Conservation (phyloP, 2,888 invertebrate genomes). For the Lasioglossum marginatum region DNA sequence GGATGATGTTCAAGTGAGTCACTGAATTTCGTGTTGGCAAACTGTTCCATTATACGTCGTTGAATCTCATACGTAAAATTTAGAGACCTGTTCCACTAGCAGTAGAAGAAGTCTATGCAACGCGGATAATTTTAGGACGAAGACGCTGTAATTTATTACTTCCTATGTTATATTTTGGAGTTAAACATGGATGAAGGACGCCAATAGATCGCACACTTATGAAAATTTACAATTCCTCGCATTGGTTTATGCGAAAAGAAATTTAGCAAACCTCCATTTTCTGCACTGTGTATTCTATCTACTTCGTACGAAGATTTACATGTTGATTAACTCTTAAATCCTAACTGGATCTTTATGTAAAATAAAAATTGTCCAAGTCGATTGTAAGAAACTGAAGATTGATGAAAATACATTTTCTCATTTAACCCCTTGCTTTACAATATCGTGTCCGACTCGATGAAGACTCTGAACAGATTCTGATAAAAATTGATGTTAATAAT, state of each 20-base stretch:
- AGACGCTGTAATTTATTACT: neutral
- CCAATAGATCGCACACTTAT: neutral
- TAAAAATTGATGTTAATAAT: too few relatives aligned
- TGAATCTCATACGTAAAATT: neutral
- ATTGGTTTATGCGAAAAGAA: neutral
- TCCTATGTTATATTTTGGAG: neutral
- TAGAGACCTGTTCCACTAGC: neutral
- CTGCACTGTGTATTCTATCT: neutral
- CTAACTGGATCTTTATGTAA: too few relatives aligned
- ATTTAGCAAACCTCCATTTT: too few relatives aligned
- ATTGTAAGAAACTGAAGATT: too few relatives aligned
- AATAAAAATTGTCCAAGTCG: too few relatives aligned
- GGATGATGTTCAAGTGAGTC: slow-evolving; percentile 12
- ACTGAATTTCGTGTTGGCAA: slow-evolving; percentile 19
- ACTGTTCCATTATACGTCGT: slow-evolving; percentile 12
- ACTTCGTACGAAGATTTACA: neutral
- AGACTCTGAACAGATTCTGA: too few relatives aligned
- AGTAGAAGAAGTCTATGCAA: neutral
- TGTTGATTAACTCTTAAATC: neutral
- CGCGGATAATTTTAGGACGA: slow-evolving; percentile 1
- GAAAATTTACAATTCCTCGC: neutral
- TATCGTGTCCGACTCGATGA: too few relatives aligned
- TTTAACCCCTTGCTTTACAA: too few relatives aligned
- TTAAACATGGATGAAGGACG: neutral
- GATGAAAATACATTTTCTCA: too few relatives aligned